Base-by-base conservation (phyloP, 2,113 vertebrate genomes). In the Colistium nudipinnis region DNA sequence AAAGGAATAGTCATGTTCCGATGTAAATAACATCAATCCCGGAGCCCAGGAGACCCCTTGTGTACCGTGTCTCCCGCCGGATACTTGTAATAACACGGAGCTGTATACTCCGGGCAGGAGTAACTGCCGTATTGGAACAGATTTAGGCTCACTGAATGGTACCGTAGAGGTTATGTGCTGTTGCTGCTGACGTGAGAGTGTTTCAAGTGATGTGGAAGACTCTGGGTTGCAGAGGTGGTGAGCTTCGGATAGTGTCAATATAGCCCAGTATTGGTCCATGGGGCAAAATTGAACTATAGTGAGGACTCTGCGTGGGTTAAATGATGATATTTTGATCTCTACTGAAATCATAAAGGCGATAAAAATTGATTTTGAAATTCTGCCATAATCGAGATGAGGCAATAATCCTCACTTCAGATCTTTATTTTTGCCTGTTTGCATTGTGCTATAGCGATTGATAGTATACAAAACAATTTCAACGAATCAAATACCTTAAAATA, bases 41-140 rank as follows among this genome's bases (percentile, higher is more conserved):
- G 13, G 53, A 48, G 24, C 60, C 51, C 62, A 62, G 27, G 39
- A 72, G 72, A 74, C 25, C 24, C 70, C 13, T 48, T 61, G n/a
- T 41, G 45, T 56, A 59, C 35, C 14, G 6, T 20, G 10, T 39
- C 8, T 41, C 56, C 53, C 56, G 24, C 24, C 39, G 63, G 67
- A 78, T 30, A 53, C 25, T 33, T 65, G 55, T 44, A 60, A 57
- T 33, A 35, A 36, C 28, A 36, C 41, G n/a, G 27, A 19, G 31
- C 64, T 39, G 35, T 49, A 19, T 39, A 20, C 61, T 70, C 22
- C 27, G 0, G 35, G 17, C 65, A 61, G 31, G 3, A 77, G 47
- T 51, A 9, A n/a, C 33, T 28, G 35, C 61, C 56, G 25, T 49
- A 30, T 38, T 52, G 6, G 7, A 12, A 48, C 31, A 5, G 45